These are phyloP conservation scores for Lophius americanus DNA, from an alignment of 2,797 vertebrate species.

Conservation along the genomic window DNA sequence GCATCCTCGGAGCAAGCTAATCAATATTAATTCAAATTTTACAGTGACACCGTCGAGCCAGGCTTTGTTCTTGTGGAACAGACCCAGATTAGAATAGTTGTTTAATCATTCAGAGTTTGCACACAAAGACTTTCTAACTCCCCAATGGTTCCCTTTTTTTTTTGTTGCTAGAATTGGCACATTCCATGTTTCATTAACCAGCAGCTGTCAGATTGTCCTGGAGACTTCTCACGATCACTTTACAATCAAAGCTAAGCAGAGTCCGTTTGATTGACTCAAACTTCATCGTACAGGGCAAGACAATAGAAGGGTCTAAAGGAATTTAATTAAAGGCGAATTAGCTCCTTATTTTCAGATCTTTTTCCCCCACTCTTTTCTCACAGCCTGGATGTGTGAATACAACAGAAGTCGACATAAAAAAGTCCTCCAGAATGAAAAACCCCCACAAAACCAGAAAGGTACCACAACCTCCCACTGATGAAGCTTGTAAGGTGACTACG, in stretches of 20 bases:
- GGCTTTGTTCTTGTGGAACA: slow-evolving; percentile 55
- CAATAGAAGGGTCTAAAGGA: neutral
- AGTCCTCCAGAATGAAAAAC: slow-evolving; percentile 97
- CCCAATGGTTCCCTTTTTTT: slow-evolving; percentile 59
- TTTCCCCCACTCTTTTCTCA: neutral
- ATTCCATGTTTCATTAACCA: slow-evolving; percentile 61
- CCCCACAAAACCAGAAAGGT: slow-evolving; percentile 99
- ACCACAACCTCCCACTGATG: slow-evolving; percentile 30
- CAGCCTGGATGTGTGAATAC: slow-evolving; percentile 99
- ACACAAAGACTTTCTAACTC: slow-evolving; percentile 50
- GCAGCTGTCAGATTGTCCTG: slow-evolving; percentile 51
- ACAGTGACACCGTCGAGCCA: slow-evolving; percentile 62
- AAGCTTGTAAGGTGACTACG: neutral
- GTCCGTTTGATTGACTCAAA: slow-evolving; percentile 33
- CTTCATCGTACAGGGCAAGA: neutral
- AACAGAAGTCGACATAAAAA: slow-evolving; percentile 98
- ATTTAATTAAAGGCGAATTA: slow-evolving; percentile 14
- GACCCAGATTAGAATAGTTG: slow-evolving; percentile 68
- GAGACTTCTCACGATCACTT: slow-evolving; percentile 37
- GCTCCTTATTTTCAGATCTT: neutral
- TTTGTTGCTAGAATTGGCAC: slow-evolving; percentile 57
- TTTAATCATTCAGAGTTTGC: slow-evolving; percentile 67
- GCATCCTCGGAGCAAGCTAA: slow-evolving; percentile 73
- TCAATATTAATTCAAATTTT: slow-evolving; percentile 81
- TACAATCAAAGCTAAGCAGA: slow-evolving; percentile 3